These are phyloP conservation scores for Atopsyche davidsoni DNA, from an alignment of 1,140 invertebrate genomes.

Conservation along the genomic window DNA sequence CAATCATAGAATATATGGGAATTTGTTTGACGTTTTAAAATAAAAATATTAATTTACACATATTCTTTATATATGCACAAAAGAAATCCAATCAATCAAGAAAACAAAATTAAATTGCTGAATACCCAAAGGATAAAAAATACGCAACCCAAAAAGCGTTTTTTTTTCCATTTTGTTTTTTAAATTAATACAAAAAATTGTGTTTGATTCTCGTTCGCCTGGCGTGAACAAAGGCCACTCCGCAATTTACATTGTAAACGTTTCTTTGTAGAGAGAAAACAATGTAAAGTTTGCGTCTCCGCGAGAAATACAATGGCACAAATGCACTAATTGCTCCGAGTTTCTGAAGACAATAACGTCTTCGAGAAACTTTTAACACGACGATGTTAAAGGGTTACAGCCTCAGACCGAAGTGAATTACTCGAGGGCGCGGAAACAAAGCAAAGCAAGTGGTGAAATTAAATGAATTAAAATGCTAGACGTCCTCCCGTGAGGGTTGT, in stretches of 20 bases:
- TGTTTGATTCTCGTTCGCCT: no score
- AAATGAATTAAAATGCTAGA: conserved; percentile 10
- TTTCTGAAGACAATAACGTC: conserved; percentile 11
- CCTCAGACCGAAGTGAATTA: background rate
- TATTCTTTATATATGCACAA: no score
- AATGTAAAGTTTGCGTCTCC: conserved; percentile 7
- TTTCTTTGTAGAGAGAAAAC: conserved; percentile 12
- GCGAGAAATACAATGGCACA: conserved; percentile 5
- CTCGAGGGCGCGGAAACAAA: background rate
- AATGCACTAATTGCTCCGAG: conserved; percentile 13
- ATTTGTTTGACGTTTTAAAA: no score
- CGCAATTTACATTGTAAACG: conserved; percentile 10
- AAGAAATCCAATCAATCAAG: no score
- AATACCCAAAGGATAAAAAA: no score
- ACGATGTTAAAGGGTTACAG: conserved; percentile 9
- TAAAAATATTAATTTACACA: no score
- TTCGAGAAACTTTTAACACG: conserved; percentile 5
- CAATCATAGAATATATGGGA: no score
- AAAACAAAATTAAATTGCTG: no score
- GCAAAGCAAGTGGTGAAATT: background rate
- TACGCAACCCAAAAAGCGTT: no score
- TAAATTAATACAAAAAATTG: no score
- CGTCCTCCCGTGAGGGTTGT: background rate
- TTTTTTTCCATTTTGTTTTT: no score
- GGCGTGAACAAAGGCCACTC: no score